phyloP scores from a whole-genome alignment of 2,113 vertebrate species.

The Callospermophilus lateralis region DNA sequence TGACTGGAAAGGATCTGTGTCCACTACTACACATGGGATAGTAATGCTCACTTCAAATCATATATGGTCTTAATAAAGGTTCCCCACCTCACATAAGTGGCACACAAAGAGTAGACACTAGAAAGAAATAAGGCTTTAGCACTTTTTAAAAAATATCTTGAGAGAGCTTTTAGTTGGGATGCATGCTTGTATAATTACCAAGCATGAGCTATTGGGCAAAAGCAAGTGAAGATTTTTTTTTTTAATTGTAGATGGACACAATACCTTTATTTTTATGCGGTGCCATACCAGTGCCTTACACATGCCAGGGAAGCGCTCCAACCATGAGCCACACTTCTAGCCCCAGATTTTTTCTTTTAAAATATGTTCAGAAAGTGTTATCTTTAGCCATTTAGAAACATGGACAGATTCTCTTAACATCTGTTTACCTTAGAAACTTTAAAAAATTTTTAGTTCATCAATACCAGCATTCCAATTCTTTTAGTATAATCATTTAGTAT shows the following conservation, averaged over 20 bases:
- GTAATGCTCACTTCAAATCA: not conserved
- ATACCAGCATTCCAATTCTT: not conserved
- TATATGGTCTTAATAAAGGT: not conserved
- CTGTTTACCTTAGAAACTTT: slow-evolving; percentile 15
- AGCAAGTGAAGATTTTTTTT: not conserved
- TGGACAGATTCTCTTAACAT: not conserved
- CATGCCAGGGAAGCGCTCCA: too few relatives aligned
- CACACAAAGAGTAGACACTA: not conserved
- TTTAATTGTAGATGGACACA: not conserved
- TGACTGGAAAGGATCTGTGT: not conserved
- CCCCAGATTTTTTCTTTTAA: too few relatives aligned
- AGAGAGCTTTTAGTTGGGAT: not conserved
- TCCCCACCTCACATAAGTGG: not conserved
- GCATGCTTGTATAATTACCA: slow-evolving; percentile 47
- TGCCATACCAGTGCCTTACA: too few relatives aligned
- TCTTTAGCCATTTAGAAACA: not conserved
- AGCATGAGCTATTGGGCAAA: slow-evolving; percentile 8
- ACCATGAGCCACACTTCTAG: too few relatives aligned
- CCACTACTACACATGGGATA: not conserved
- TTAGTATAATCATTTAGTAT: not conserved
- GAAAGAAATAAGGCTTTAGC: not conserved
- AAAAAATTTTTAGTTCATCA: not conserved
- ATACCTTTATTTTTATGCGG: too few relatives aligned
- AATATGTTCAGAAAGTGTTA: not conserved
- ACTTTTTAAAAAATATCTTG: not conserved